Percentiles rank a stretch among this genome's conserved stretches.
phyloP scores from a whole-genome alignment of 2,113 vertebrate genomes.

The Oriolus oriolus region DNA sequence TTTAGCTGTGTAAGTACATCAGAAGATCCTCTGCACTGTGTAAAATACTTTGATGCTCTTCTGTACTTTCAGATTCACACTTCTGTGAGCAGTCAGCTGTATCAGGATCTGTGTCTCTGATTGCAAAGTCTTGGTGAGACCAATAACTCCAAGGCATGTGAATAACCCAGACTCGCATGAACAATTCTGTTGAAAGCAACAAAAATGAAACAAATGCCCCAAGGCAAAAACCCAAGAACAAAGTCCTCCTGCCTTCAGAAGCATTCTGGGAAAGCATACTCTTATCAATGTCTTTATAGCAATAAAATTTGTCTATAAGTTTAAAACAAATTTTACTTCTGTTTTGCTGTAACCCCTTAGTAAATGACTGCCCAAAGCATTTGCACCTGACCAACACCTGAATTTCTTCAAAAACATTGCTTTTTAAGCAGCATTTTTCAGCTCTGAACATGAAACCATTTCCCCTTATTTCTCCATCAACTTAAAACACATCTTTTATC shows the following conservation, averaged over 20 bases:
- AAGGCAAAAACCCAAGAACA: not conserved
- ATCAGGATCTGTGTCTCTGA: not conserved
- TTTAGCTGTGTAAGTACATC: not conserved
- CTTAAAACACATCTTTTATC: not conserved
- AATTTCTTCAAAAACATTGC: not conserved
- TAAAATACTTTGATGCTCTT: not conserved
- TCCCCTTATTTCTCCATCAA: not conserved
- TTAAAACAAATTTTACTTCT: not conserved
- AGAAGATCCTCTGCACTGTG: not conserved
- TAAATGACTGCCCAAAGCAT: not conserved
- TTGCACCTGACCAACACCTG: not conserved
- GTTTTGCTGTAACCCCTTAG: not conserved
- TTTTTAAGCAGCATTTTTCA: not conserved
- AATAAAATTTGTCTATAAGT: not conserved
- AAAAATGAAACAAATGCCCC: not conserved
- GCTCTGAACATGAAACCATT: not conserved
- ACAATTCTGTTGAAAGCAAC: not conserved
- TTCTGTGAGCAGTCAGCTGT: not conserved
- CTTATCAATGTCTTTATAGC: not conserved
- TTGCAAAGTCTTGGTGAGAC: not conserved
- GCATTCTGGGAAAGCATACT: not conserved
- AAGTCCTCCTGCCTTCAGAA: not conserved
- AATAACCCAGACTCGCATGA: not conserved
- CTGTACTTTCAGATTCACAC: not conserved
- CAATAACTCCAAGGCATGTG: not conserved